Percentiles rank a stretch among this genome's conserved stretches.
phyloP scores from a whole-genome alignment of 2,888 invertebrate species.

The Brenthis hecate region DNA sequence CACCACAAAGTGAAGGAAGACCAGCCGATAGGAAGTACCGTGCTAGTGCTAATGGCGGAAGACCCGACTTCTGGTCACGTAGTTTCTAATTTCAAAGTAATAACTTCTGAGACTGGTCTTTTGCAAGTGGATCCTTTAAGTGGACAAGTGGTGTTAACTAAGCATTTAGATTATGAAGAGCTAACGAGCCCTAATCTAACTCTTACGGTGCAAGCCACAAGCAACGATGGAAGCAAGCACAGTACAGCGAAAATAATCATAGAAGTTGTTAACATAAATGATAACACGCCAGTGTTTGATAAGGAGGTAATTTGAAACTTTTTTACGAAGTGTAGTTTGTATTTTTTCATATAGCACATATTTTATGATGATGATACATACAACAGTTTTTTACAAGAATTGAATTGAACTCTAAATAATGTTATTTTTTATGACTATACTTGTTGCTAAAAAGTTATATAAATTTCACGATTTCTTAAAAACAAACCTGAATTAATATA shows the following conservation, averaged over 20 bases:
- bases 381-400: too few relatives aligned
- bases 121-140: conserved; percentile 84
- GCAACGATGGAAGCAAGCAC: conserved; percentile 78
- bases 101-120: conserved; percentile 79
- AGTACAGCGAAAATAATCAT: conserved; percentile 86
- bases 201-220: conserved; percentile 81
- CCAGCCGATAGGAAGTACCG: conserved; percentile 87
- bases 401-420: too few relatives aligned
- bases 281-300: conserved; percentile 88
- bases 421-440: too few relatives aligned
- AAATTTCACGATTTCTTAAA: too few relatives aligned
- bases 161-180: conserved; percentile 89
- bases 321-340: too few relatives aligned
- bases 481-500: too few relatives aligned
- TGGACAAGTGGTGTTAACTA: conserved; percentile 88
- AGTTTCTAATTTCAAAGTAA: conserved; percentile 83
- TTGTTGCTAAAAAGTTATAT: too few relatives aligned
- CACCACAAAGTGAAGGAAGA: conserved; percentile 88
- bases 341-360: too few relatives aligned
- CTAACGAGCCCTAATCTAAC: conserved; percentile 83
- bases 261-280: conserved; percentile 89
- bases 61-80: conserved; percentile 86
- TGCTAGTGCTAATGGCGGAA: conserved; percentile 86
- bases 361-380: too few relatives aligned
- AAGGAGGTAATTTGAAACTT: conserved; percentile 71